phyloP scores from a whole-genome alignment of 1,140 invertebrate species.

The Drosophila micromelanica region DNA sequence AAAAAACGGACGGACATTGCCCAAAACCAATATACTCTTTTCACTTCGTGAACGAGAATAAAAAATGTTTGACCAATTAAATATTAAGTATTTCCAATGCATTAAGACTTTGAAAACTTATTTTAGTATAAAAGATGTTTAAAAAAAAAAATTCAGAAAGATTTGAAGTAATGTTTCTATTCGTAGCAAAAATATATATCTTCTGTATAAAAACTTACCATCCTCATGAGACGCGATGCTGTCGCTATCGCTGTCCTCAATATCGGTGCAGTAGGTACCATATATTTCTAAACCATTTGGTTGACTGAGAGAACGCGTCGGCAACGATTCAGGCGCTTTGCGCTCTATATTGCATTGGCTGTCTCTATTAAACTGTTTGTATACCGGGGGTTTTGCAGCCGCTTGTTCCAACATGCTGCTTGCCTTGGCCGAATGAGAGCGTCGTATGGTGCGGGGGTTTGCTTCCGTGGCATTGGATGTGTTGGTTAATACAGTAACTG shows the following conservation, averaged over 20 bases:
- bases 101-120: too few relatives aligned
- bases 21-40: too few relatives aligned
- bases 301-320: conserved; percentile 89
- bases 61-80: too few relatives aligned
- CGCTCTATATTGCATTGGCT: conserved; percentile 47
- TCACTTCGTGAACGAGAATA: too few relatives aligned
- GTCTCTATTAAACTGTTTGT: conserved; percentile 44
- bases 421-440: conserved; percentile 76
- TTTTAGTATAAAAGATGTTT: too few relatives aligned
- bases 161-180: too few relatives aligned
- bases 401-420: conserved; percentile 51
- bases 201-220: conserved; percentile 49
- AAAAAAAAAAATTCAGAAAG: too few relatives aligned
- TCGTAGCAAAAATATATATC: not conserved
- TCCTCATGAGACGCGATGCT: conserved; percentile 79
- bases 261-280: conserved; percentile 62
- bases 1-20: too few relatives aligned
- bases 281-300: conserved; percentile 88
- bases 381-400: conserved; percentile 39
- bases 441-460: conserved; percentile 63
- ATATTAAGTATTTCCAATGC: too few relatives aligned
- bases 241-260: conserved; percentile 80
- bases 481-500: conserved; percentile 2
- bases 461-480: conserved; percentile 16
- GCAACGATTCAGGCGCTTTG: conserved; percentile 85